Evolutionary conservation across 2,113 vertebrate genomes (phyloP).

Genomic region (Serilophus lunatus): DNA sequence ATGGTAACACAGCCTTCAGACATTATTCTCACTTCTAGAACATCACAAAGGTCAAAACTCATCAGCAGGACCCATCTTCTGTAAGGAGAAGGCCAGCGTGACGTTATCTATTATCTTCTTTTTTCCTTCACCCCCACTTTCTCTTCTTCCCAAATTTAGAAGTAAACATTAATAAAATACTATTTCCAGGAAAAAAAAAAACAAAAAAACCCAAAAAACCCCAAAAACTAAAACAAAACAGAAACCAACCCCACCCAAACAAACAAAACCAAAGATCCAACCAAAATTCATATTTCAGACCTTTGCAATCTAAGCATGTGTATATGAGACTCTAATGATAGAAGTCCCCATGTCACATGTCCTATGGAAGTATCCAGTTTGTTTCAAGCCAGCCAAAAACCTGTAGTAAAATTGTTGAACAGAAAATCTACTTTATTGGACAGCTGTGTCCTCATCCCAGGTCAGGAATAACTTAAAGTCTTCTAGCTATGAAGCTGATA

Average conservation of each 20-base stretch:
- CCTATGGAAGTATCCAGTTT: neutral
- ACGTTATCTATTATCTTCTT: neutral
- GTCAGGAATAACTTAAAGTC: neutral
- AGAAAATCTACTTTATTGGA: neutral
- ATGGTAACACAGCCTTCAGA: neutral
- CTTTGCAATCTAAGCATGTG: neutral
- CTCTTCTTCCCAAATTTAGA: neutral
- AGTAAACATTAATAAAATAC: neutral
- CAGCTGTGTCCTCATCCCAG: neutral
- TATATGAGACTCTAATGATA: neutral
- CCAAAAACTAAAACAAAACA: neutral
- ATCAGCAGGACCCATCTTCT: rapidly evolving
- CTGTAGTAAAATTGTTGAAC: neutral
- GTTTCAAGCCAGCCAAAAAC: neutral
- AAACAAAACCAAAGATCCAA: rapidly evolving
- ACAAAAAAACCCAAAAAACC: neutral
- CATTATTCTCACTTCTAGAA: neutral
- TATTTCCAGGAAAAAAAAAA: neutral
- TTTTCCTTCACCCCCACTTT: neutral
- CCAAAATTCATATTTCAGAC: neutral
- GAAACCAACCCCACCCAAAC: neutral
- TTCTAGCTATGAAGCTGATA: neutral
- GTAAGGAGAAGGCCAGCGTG: rapidly evolving
- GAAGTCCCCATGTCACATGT: rapidly evolving
- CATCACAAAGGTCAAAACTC: neutral